Base-by-base conservation (phyloP, 2,113 vertebrate species). In the Malurus melanocephalus region DNA sequence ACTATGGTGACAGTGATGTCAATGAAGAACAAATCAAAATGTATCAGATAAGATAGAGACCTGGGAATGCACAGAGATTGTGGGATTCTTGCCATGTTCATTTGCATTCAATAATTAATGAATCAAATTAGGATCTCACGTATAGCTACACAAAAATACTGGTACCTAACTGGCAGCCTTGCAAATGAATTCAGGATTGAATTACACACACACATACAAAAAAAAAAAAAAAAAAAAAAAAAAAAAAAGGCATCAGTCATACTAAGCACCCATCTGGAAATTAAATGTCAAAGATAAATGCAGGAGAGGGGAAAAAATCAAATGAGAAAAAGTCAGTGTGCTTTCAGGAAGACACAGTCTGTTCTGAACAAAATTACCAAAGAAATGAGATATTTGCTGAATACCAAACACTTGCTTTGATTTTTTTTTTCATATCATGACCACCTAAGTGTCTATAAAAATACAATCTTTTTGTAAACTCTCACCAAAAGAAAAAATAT, bases 211-310 rank as follows among this genome's bases (percentile, higher is more conserved):
- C 38, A 74, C 4, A 60, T 2, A 61, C 13, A 28, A 0, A 45
- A 1, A 32, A n/a, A 8, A 46, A n/a, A n/a, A n/a, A 33, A 42
- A 55, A 57, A 48, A 21, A 46, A 22, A 20, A 48, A 48, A 30
- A 55, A 49, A 28, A 35, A 56, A 78, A 68, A 91, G 69, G 55
- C 87, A 95, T 95, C 95, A 88, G 92, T 95, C 94, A 96, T 92
- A 92, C 93, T 93, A 94, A 89, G 90, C 87, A 88, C 92, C 94
- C 93, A 96, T 96, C 96, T 96, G 94, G 93, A 96, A 95, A 96
- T 95, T 96, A 96, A 96, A 96, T 96, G 94, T 96, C 94, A 96
- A 96, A 95, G 95, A 95, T 92, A 95, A 95, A 95, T 87, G 93
- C 85, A 94, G 65, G 92, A 88, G 57, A 85, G 62, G 74, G 72